These are phyloP conservation scores for Rhyzopertha dominica DNA, from an alignment of 1,140 invertebrate genomes.

Conservation along the genomic window DNA sequence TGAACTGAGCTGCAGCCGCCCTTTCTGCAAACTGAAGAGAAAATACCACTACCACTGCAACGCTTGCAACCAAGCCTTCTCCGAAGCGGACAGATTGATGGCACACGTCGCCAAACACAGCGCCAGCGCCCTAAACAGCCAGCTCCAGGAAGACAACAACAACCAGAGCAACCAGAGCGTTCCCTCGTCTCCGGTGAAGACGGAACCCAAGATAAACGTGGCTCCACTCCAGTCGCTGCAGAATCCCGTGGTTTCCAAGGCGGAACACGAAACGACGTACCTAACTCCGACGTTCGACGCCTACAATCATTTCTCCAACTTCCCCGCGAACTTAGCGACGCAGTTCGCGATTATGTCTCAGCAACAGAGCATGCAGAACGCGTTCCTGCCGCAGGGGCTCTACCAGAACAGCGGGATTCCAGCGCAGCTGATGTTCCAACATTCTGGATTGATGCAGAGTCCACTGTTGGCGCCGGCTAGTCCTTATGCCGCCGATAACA, in stretches of 20 bases:
- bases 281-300: slow-evolving; percentile 42
- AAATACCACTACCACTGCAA: slow-evolving; percentile 82
- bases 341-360: slow-evolving; percentile 44
- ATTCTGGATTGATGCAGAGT: slow-evolving; percentile 41
- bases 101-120: slow-evolving; percentile 68
- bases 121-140: slow-evolving; percentile 52
- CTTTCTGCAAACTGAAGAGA: slow-evolving; percentile 82
- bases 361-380: slow-evolving; percentile 32
- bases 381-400: slow-evolving; percentile 37
- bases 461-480: slow-evolving; percentile 32
- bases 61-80: slow-evolving; percentile 76
- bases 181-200: slow-evolving; percentile 20
- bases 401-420: slow-evolving; percentile 35
- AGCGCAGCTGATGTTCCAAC: slow-evolving; percentile 42
- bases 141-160: slow-evolving; percentile 48
- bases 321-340: slow-evolving; percentile 38
- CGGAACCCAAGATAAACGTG: slow-evolving; percentile 39
- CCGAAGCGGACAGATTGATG: slow-evolving; percentile 61
- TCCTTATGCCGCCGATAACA: slow-evolving; percentile 34
- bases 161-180: slow-evolving; percentile 23
- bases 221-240: slow-evolving; percentile 40
- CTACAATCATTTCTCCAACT: slow-evolving; percentile 41
- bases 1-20: slow-evolving; percentile 68
- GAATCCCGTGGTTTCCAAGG: slow-evolving; percentile 24
- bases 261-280: slow-evolving; percentile 29